phyloP scores from a whole-genome alignment of 2,797 vertebrate species.

The Pseudochirops cupreus region DNA sequence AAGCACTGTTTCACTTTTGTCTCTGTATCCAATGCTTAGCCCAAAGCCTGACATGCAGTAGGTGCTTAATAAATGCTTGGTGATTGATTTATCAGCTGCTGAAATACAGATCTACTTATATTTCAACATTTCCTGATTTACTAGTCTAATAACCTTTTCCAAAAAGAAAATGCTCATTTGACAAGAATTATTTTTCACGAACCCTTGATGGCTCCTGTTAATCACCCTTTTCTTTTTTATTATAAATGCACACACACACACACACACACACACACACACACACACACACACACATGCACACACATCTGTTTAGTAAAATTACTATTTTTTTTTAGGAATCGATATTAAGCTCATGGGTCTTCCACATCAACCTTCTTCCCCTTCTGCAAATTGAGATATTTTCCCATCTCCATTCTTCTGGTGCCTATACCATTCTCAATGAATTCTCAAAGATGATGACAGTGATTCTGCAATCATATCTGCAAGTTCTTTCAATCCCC shows the following conservation, averaged over 20 bases:
- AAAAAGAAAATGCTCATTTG: background rate
- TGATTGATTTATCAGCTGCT: background rate
- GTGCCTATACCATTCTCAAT: background rate
- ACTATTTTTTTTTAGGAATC: background rate
- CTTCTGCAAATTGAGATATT: background rate
- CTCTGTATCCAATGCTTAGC: background rate
- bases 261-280: background rate
- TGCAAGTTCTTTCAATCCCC: background rate
- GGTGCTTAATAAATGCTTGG: background rate
- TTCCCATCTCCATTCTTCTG: background rate
- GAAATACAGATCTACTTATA: background rate
- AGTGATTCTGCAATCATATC: background rate
- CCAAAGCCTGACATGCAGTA: background rate
- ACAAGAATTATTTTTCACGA: background rate
- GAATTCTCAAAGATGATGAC: background rate
- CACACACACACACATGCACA: background rate
- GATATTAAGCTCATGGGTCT: background rate
- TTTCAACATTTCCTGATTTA: background rate
- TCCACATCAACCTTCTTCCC: background rate
- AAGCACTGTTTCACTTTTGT: background rate
- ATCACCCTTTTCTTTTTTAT: background rate
- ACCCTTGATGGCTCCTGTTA: background rate
- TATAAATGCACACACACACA: background rate
- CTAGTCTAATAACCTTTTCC: background rate
- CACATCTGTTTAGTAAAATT: background rate